These are phyloP conservation scores for Cyprinodon tularosa DNA, from an alignment of 2,113 vertebrate genomes.

Conservation along the genomic window DNA sequence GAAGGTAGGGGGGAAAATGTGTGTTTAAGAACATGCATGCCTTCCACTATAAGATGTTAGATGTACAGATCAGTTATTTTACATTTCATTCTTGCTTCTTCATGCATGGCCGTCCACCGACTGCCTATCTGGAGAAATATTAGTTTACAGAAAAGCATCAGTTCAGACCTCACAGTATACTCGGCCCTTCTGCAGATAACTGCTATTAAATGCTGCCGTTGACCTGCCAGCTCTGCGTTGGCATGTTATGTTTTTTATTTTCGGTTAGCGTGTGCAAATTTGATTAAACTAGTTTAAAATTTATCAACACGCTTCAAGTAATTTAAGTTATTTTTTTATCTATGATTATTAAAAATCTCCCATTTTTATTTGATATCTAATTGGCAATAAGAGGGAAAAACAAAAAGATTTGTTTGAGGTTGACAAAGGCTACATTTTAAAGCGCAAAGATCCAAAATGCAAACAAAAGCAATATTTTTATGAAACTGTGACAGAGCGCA, in stretches of 20 bases:
- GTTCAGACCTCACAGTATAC: constrained; percentile 18
- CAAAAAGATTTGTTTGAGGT: background rate
- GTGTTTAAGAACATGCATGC: constrained; percentile 4
- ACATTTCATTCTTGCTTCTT: constrained; percentile 22
- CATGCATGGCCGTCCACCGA: constrained; percentile 36
- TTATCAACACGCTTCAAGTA: background rate
- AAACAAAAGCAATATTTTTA: background rate
- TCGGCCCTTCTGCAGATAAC: constrained; percentile 35
- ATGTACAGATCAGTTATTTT: constrained; percentile 22
- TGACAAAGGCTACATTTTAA: background rate
- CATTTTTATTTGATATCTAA: background rate
- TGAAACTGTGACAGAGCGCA: background rate
- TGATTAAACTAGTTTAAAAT: constrained; percentile 14
- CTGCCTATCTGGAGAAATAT: constrained; percentile 33
- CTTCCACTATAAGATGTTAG: background rate
- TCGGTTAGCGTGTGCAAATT: background rate
- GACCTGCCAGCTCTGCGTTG: constrained; percentile 5
- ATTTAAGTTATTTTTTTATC: background rate
- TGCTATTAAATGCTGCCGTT: background rate
- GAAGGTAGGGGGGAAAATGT: background rate
- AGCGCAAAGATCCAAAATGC: background rate
- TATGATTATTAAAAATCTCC: background rate
- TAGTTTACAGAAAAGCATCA: constrained; percentile 23
- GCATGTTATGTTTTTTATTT: background rate
- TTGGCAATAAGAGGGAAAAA: background rate